These are phyloP conservation scores for Mimumesa dahlbomi DNA, from an alignment of 2,888 invertebrate species.

Conservation along the genomic window DNA sequence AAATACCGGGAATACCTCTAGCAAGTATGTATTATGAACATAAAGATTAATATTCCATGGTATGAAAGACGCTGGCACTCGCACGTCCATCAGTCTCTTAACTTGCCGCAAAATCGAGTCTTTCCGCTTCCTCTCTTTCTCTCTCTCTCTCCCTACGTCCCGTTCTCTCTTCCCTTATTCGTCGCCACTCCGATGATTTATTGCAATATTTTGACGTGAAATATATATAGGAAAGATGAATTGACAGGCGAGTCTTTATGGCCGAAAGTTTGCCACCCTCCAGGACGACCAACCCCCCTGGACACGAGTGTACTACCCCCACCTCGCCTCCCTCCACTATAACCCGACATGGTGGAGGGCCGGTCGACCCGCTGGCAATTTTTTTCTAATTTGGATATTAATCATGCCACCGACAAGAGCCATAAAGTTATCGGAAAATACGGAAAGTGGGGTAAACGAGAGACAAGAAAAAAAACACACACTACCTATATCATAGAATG, in stretches of 20 bases:
- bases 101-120: conserved; percentile 45
- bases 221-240: conserved; percentile 77
- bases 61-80: conserved; percentile 63
- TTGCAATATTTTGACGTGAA: conserved; percentile 79
- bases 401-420: conserved; percentile 40
- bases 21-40: conserved; percentile 69
- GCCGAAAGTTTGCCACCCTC: conserved; percentile 74
- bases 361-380: conserved; percentile 41
- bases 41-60: conserved; percentile 75
- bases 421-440: conserved; percentile 27
- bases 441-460: not conserved
- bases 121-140: no score
- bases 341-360: conserved; percentile 1
- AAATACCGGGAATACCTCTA: conserved; percentile 49
- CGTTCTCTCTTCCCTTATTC: conserved; percentile 55
- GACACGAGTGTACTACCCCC: conserved; percentile 48
- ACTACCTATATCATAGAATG: no score
- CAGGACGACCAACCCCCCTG: conserved; percentile 34
- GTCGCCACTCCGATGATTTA: conserved; percentile 76
- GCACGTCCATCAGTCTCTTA: conserved; percentile 64
- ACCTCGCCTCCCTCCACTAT: conserved; percentile 27
- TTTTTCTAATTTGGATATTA: conserved; percentile 68
- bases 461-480: not conserved
- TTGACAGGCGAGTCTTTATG: conserved; percentile 77
- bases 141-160: conserved; percentile 37